Evolutionary conservation across 2,797 vertebrate species (phyloP).

Genomic region (Helarctos malayanus): DNA sequence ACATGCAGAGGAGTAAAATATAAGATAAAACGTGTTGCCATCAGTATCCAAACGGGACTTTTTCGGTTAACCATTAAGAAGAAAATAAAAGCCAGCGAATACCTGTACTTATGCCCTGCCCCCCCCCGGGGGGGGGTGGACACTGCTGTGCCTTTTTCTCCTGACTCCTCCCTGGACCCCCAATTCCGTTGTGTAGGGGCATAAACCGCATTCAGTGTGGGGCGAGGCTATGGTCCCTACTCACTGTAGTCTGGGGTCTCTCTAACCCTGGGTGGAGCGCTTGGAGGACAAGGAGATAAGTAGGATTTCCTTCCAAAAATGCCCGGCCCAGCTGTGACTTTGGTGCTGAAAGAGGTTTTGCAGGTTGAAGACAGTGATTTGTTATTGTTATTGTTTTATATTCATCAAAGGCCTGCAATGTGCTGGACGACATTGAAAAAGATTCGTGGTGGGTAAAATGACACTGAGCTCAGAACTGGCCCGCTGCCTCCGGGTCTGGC

Average conservation of each 20-base stretch:
- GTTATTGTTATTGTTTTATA: slow-evolving; percentile 59
- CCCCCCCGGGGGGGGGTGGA: no score
- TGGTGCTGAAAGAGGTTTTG: neutral
- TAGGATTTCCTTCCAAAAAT: neutral
- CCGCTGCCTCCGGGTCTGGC: slow-evolving; percentile 53
- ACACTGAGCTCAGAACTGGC: slow-evolving; percentile 80
- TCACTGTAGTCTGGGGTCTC: neutral
- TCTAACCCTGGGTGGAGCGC: neutral
- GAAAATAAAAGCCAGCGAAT: neutral
- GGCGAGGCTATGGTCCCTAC: neutral
- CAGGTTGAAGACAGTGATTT: slow-evolving; percentile 23
- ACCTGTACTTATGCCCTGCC: neutral
- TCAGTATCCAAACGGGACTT: neutral
- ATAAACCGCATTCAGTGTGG: neutral
- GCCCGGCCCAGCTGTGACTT: neutral
- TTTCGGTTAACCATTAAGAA: neutral
- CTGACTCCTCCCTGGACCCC: neutral
- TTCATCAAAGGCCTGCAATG: slow-evolving; percentile 67
- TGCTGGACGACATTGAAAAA: slow-evolving; percentile 69
- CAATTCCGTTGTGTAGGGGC: neutral
- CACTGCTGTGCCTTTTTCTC: neutral
- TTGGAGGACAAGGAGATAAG: neutral
- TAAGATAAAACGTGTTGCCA: neutral
- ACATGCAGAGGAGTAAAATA: neutral
- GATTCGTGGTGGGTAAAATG: slow-evolving; percentile 45